Conservation (phyloP, 2,888 invertebrate species). For the Agelastica alni region DNA sequence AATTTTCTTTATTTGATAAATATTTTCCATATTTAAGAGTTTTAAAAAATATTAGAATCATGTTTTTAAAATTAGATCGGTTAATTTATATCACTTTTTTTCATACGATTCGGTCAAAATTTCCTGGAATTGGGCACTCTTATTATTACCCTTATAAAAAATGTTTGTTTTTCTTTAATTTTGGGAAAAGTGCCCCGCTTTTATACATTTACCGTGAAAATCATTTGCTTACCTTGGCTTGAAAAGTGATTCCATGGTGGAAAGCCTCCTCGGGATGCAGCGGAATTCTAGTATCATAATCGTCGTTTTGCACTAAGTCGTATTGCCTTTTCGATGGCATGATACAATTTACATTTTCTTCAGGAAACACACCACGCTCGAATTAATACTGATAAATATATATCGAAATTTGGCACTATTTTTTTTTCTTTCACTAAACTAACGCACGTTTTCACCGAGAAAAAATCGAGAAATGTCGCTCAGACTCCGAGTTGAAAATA, state of each 20-base stretch:
- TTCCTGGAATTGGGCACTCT: no score
- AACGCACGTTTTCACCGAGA: conserved; percentile 27
- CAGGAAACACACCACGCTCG: conserved; percentile 24
- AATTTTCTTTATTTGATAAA: no score
- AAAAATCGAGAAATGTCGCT: conserved; percentile 24
- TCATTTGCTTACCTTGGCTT: conserved; percentile 87
- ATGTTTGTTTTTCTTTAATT: no score
- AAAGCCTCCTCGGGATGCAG: conserved; percentile 97
- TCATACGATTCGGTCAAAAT: no score
- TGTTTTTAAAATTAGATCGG: no score
- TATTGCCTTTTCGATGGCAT: conserved; percentile 91
- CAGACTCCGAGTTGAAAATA: conserved; percentile 29
- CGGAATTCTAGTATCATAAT: conserved; percentile 95
- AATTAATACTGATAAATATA: conserved; percentile 32
- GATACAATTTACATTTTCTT: conserved; percentile 33
- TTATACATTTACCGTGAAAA: no score
- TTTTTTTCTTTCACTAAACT: conserved; percentile 23
- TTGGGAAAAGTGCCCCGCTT: no score
- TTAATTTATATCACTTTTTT: no score
- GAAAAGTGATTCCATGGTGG: conserved; percentile 94
- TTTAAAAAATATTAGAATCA: no score
- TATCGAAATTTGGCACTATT: conserved; percentile 31
- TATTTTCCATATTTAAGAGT: no score
- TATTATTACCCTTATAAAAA: no score
- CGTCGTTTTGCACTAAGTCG: conserved; percentile 94